Evolutionary conservation across 2,888 invertebrate genomes (phyloP), one percentile per base, ranked within the genome.

Genomic region (Alsophila aescularia): DNA sequence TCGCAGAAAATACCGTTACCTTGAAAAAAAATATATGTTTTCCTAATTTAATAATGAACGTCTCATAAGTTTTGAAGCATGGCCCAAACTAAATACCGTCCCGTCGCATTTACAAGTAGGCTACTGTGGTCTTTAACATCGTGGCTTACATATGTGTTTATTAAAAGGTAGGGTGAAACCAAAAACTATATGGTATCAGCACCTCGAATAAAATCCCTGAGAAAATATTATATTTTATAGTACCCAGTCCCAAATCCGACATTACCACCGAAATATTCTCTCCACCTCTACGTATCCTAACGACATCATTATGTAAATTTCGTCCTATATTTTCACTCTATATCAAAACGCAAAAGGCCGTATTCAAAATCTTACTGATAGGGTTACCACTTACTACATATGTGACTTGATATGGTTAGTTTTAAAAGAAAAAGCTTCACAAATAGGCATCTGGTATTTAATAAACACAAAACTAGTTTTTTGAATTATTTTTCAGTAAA

Each of bases 271-370:
- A 50, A 61, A 58, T 52, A 61, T 59, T 50, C 49, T 10, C 31
- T 24, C 51, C 52, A 54, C 60, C 59, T 54, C 54, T 50, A 59
- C 50, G 54, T 64, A 58, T 60, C 59, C 63, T 77, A 76, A 77
- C 71, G 75, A 77, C 70, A 67, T 73, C 76, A 69, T 76, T 77
- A 76, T 76, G 76, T 68, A 77, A 67, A 77, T 77, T 66, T 60
- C 58, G 66, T 62, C 69, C 64, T 60, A 75, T 60, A 72, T 75
- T 74, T 70, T 59, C 59, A 54, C 69, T 64, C 58, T 36, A 57
- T 35, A 70, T 73, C 66, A 72, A 64, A n/a, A 69, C 58, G 66
- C 66, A 71, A 69, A 67, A 69, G 69, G 62, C 69, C 56, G 53
- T 53, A 62, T 69, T 62, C 62, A 68, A 70, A 60, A 45, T 48